Percentiles rank a stretch among this genome's conserved stretches.
Evolutionary conservation across 2,888 invertebrate genomes (phyloP).

Genomic region (Ceratothoa steindachneri): DNA sequence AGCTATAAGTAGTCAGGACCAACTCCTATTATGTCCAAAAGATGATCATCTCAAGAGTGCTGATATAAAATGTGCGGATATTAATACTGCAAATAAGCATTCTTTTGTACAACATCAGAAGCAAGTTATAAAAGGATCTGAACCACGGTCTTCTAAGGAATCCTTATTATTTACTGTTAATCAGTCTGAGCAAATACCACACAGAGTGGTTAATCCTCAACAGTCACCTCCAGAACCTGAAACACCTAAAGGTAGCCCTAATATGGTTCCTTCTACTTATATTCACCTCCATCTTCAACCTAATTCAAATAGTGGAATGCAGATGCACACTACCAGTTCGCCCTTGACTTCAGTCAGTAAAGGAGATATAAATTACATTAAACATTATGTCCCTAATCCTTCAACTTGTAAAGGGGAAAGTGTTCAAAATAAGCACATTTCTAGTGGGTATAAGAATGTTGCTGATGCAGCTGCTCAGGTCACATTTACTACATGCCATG

Average conservation of each 20-base stretch:
- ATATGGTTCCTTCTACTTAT: neutral
- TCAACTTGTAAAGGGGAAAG: constrained; percentile 24
- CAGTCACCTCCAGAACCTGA: neutral
- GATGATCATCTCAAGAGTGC: neutral
- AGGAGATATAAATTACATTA: neutral
- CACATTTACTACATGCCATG: constrained; percentile 21
- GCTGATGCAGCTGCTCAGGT: constrained; percentile 38
- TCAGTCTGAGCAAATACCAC: neutral
- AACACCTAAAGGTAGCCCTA: neutral
- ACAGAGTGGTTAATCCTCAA: neutral
- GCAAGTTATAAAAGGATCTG: neutral
- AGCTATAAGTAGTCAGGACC: neutral
- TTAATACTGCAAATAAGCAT: neutral
- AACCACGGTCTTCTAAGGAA: neutral
- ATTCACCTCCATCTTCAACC: neutral
- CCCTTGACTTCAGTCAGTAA: neutral
- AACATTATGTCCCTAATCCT: constrained; percentile 23
- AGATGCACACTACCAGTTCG: neutral
- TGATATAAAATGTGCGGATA: neutral
- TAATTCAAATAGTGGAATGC: neutral
- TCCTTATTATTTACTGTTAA: neutral
- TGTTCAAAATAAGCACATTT: constrained; percentile 25
- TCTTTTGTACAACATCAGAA: neutral
- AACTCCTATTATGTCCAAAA: neutral
- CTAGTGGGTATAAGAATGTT: constrained; percentile 36